A percentile compares a stretch with the other conserved stretches of the same genome.
These are phyloP conservation scores for Megaceryle torquata DNA, from an alignment of 2,113 vertebrate species.

Conservation along the genomic window DNA sequence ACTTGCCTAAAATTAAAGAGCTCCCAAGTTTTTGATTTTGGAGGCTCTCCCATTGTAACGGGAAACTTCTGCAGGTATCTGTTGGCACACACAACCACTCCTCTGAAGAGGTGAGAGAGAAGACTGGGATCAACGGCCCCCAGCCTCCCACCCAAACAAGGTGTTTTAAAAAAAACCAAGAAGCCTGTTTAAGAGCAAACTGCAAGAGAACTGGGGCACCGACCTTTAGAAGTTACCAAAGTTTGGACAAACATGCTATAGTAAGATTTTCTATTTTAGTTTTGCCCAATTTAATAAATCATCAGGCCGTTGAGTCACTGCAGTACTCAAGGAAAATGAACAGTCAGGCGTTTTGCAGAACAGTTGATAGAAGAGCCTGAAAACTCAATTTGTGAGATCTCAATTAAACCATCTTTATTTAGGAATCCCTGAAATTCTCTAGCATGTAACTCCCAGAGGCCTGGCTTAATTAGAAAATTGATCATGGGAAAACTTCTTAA, in stretches of 20 bases:
- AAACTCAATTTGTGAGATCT: conserved; percentile 42
- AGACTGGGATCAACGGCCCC: background rate
- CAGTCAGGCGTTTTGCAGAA: background rate
- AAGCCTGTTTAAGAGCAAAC: background rate
- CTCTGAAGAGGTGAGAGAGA: background rate
- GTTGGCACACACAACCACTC: background rate
- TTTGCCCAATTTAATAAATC: background rate
- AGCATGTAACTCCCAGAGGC: conserved; percentile 28
- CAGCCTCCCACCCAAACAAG: background rate
- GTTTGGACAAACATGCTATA: background rate
- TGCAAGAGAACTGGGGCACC: background rate
- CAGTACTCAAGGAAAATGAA: background rate
- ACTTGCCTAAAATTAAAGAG: background rate
- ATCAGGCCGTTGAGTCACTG: background rate
- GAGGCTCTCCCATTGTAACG: fast-evolving
- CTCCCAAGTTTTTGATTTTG: background rate
- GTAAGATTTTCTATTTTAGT: background rate
- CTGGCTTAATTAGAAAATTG: conserved; percentile 30
- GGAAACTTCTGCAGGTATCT: background rate
- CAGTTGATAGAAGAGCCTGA: background rate
- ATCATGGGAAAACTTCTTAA: conserved; percentile 52
- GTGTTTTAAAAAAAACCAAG: background rate
- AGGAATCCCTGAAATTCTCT: conserved; percentile 35
- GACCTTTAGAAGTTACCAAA: background rate
- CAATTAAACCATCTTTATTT: conserved; percentile 42